phyloP scores from a whole-genome alignment of 2,888 invertebrate species.

The Drosophila buzzatii region DNA sequence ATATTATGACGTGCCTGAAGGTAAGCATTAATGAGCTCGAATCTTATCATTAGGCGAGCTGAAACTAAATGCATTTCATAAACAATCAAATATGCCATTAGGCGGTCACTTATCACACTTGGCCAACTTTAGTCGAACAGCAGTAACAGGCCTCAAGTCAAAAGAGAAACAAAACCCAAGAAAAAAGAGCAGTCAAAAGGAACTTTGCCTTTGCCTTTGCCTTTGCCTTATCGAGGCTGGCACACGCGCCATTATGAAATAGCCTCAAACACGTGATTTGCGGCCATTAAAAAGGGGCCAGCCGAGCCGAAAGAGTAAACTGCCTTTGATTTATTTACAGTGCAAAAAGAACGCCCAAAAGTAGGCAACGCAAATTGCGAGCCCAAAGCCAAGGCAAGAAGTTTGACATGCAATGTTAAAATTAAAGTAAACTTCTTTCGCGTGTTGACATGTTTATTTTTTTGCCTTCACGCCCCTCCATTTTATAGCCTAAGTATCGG shows the following conservation, averaged over 20 bases:
- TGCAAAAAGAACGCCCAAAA: constrained; percentile 35
- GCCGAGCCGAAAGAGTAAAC: constrained; percentile 50
- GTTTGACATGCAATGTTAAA: constrained; percentile 78
- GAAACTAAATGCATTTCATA: constrained; percentile 51
- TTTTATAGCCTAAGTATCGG: constrained; percentile 30
- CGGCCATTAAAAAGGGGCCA: constrained; percentile 63
- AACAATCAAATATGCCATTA: constrained; percentile 63
- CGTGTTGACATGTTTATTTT: constrained; percentile 72
- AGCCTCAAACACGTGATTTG: constrained; percentile 69
- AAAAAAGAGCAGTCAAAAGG: constrained; percentile 1
- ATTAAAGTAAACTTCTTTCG: constrained; percentile 75
- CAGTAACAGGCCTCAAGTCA: constrained; percentile 21
- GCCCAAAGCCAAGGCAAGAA: constrained; percentile 52
- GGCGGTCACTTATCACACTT: constrained; percentile 74
- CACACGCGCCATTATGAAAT: constrained; percentile 58
- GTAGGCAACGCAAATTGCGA: constrained; percentile 40
- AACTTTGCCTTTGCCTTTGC: constrained; percentile 59
- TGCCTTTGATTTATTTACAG: constrained; percentile 74
- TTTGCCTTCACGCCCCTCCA: constrained; percentile 17
- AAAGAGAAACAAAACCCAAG: background rate
- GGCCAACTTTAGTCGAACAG: constrained; percentile 49
- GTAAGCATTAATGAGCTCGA: constrained; percentile 45
- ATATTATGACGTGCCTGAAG: constrained; percentile 24
- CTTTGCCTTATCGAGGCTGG: constrained; percentile 63
- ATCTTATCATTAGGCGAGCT: constrained; percentile 38